Percentiles rank a stretch among this genome's conserved stretches.
phyloP scores from a whole-genome alignment of 2,888 invertebrate genomes.

The Xylota sylvarum region DNA sequence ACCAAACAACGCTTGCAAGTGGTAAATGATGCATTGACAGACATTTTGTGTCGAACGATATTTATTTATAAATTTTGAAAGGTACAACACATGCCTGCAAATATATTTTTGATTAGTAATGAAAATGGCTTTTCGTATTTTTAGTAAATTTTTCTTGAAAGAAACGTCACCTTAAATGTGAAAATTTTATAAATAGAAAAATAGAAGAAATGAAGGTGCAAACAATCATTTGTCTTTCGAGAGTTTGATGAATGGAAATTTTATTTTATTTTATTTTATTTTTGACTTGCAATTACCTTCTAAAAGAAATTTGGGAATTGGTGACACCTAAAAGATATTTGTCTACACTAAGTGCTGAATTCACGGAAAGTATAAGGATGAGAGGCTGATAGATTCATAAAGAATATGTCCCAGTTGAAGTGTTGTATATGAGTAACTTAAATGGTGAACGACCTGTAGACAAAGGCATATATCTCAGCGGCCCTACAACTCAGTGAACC shows the following conservation, averaged over 20 bases:
- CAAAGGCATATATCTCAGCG: too few species aligned
- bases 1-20: constrained; percentile 1
- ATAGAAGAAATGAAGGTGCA: background rate
- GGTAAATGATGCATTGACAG: constrained; percentile 54
- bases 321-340: too few species aligned
- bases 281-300: background rate
- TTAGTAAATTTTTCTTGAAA: background rate
- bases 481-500: too few species aligned
- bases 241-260: background rate
- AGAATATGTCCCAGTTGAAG: too few species aligned
- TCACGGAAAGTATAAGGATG: too few species aligned
- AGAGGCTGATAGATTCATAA: too few species aligned
- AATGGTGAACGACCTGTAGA: too few species aligned
- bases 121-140: constrained; percentile 3
- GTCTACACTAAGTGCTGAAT: too few species aligned
- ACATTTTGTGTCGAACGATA: constrained; percentile 31
- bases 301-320: too few species aligned
- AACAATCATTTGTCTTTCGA: background rate
- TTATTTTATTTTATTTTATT: too few species aligned
- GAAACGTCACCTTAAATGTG: constrained; percentile 9
- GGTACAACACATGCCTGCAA: constrained; percentile 18
- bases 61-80: constrained; percentile 40
- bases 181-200: constrained; percentile 10
- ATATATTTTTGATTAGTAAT: constrained; percentile 22
- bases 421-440: too few species aligned